These are phyloP conservation scores for Mellivora capensis DNA, from an alignment of 2,113 vertebrate genomes.

Conservation along the genomic window DNA sequence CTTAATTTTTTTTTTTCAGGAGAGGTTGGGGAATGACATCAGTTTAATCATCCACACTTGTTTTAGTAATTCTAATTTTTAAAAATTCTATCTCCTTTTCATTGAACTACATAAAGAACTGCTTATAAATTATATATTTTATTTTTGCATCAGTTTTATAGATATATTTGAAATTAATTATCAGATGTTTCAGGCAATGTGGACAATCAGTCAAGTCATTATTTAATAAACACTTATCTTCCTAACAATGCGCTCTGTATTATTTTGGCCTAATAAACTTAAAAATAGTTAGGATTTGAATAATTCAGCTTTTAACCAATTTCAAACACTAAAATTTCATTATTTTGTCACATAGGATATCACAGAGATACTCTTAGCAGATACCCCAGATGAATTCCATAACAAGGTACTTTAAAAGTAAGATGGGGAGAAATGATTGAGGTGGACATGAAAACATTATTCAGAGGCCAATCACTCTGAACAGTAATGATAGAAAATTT, in stretches of 20 bases:
- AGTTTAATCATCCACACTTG: not conserved
- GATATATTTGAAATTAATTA: not conserved
- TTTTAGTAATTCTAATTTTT: not conserved
- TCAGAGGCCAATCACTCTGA: not conserved
- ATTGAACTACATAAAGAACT: not conserved
- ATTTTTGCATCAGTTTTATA: constrained; percentile 15
- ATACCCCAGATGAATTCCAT: not conserved
- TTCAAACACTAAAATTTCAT: not conserved
- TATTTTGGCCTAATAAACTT: not conserved
- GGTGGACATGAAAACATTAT: not conserved
- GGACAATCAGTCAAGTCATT: not conserved
- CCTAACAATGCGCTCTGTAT: not conserved
- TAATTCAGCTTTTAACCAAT: not conserved
- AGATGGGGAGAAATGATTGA: not conserved
- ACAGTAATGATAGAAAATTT: not conserved
- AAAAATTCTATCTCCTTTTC: not conserved
- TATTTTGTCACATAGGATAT: not conserved
- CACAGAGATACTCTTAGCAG: not conserved
- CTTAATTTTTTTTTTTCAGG: not conserved
- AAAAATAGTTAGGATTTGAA: not conserved
- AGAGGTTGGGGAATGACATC: not conserved
- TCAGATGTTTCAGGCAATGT: not conserved
- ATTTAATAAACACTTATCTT: not conserved
- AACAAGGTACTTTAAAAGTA: not conserved
- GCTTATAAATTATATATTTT: not conserved